These are phyloP conservation scores for Benitochromis conjunctus DNA, from an alignment of 2,113 vertebrate genomes.

Conservation along the genomic window DNA sequence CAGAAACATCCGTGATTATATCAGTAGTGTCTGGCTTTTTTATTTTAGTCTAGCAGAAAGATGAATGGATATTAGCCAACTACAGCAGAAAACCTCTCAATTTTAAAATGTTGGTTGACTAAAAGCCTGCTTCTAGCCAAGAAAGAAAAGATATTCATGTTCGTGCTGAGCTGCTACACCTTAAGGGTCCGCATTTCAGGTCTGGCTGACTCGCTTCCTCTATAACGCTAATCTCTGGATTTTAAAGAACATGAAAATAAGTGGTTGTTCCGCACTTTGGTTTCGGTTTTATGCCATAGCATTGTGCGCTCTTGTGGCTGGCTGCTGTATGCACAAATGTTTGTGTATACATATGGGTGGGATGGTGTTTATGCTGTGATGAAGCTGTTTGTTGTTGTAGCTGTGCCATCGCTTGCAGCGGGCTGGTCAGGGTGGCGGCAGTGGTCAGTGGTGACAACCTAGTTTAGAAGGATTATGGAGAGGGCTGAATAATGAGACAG, in stretches of 20 bases:
- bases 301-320: background rate
- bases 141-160: background rate
- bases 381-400: constrained; percentile 66
- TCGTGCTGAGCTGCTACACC: background rate
- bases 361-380: constrained; percentile 39
- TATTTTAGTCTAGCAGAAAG: background rate
- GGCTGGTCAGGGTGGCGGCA: background rate
- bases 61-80: background rate
- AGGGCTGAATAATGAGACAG: constrained; percentile 61
- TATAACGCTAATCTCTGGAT: constrained; percentile 2
- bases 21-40: background rate
- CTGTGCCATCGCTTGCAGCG: constrained; percentile 34
- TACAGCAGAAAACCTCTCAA: background rate
- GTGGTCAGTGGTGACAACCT: constrained; percentile 43
- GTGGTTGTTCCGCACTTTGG: constrained; percentile 18
- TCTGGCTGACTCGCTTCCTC: background rate
- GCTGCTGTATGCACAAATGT: constrained; percentile 1
- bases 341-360: background rate
- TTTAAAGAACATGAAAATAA: constrained; percentile 20
- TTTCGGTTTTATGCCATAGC: constrained; percentile 5
- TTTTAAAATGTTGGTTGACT: background rate
- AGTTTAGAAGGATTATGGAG: constrained; percentile 53
- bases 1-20: background rate
- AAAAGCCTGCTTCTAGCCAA: background rate
- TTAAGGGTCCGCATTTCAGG: background rate